A percentile compares a stretch with the other conserved stretches of the same genome.
phyloP scores from a whole-genome alignment of 1,140 invertebrate genomes.

The Dufourea novaeangliae region DNA sequence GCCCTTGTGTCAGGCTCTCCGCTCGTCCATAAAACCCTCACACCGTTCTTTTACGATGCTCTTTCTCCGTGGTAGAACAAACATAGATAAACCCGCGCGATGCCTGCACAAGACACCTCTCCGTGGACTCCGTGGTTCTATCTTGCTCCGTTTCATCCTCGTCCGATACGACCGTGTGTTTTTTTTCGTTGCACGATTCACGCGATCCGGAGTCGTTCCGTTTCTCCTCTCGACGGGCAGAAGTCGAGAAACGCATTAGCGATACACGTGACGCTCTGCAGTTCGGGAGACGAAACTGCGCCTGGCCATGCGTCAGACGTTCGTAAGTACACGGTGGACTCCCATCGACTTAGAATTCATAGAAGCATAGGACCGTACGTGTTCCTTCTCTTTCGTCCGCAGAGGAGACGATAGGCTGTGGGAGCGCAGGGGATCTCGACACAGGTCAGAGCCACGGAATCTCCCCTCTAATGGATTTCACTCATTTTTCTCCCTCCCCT shows the following conservation, averaged over 20 bases:
- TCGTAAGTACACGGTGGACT: background rate
- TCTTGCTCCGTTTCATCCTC: constrained; percentile 12
- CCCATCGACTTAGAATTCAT: constrained; percentile 43
- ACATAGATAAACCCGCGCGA: constrained; percentile 34
- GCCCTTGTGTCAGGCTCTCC: background rate
- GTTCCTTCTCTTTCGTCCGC: background rate
- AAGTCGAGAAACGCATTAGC: constrained; percentile 68
- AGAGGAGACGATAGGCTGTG: constrained; percentile 16
- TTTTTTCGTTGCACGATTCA: constrained; percentile 20
- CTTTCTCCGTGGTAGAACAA: constrained; percentile 31
- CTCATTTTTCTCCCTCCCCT: constrained; percentile 81
- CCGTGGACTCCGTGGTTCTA: too few relatives aligned
- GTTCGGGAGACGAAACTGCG: constrained; percentile 34
- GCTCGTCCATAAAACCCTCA: background rate
- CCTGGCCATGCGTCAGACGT: constrained; percentile 28
- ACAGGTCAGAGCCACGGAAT: constrained; percentile 63
- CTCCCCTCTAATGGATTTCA: constrained; percentile 81
- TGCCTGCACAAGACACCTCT: background rate
- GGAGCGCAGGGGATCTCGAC: constrained; percentile 50
- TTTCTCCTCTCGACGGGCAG: constrained; percentile 30
- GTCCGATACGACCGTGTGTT: constrained; percentile 2
- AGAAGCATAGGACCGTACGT: background rate
- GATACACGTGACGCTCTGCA: constrained; percentile 70
- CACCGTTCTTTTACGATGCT: constrained; percentile 30
- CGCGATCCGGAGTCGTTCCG: constrained; percentile 18